Evolutionary conservation across 2,888 invertebrate species (phyloP).

Genomic region (Trissolcus brochymenae): DNA sequence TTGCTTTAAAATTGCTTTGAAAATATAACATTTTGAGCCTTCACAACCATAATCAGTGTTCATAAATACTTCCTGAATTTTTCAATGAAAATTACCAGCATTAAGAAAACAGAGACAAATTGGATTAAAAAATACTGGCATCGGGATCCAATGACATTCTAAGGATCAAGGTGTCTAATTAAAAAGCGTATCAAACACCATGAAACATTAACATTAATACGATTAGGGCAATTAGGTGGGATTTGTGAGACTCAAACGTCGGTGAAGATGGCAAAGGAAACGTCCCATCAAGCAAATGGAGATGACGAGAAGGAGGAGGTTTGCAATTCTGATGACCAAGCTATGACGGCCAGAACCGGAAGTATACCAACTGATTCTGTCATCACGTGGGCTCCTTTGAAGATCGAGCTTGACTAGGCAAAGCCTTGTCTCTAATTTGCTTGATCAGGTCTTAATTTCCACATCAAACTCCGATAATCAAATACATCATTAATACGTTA

Average conservation of each 20-base stretch:
- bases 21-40: no score
- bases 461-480: not conserved
- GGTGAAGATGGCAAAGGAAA: constrained; percentile 42
- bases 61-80: no score
- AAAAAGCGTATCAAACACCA: constrained; percentile 27
- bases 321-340: constrained; percentile 55
- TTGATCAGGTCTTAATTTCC: constrained; percentile 13
- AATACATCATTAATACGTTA: not conserved
- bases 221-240: constrained; percentile 37
- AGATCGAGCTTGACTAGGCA: constrained; percentile 34
- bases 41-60: no score
- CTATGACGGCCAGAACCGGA: constrained; percentile 53
- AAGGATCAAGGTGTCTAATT: constrained; percentile 1
- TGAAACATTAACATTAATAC: constrained; percentile 9
- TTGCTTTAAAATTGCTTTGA: no score
- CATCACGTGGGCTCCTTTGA: constrained; percentile 47
- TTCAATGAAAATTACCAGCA: not conserved
- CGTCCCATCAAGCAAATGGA: constrained; percentile 53
- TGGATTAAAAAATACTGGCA: not conserved
- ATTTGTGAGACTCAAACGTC: constrained; percentile 39
- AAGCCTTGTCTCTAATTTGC: constrained; percentile 16
- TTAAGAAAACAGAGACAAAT: not conserved
- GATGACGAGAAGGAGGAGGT: constrained; percentile 52
- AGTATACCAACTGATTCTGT: constrained; percentile 53
- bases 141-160: not conserved